A percentile compares a stretch with the other conserved stretches of the same genome.
Evolutionary conservation across 2,888 invertebrate genomes (phyloP).

Genomic region (Julus scandinavius): DNA sequence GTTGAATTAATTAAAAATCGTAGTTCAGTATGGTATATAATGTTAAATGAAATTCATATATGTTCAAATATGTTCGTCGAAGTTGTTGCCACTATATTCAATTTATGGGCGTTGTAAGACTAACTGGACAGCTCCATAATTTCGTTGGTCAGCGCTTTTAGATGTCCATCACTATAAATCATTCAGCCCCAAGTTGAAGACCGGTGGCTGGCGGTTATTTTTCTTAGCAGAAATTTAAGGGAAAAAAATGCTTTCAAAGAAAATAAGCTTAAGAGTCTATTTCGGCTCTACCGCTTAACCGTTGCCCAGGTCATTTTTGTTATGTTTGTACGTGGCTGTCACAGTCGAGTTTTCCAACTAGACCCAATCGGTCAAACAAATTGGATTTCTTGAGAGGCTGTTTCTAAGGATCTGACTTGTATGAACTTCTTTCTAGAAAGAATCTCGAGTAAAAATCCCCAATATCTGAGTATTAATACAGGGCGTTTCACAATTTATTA

Average conservation of each 20-base stretch:
- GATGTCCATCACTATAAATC: not conserved
- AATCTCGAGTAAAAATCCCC: no score
- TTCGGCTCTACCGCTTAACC: not conserved
- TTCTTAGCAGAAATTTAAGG: slow-evolving; percentile 33
- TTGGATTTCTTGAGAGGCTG: not conserved
- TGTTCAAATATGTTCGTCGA: no score
- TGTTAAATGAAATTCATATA: no score
- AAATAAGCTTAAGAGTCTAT: slow-evolving; percentile 10
- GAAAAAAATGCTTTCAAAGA: not conserved
- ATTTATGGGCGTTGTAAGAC: not conserved
- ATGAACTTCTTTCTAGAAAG: not conserved
- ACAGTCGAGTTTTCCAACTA: not conserved
- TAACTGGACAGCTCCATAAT: not conserved
- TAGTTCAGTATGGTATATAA: no score
- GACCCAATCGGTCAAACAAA: slow-evolving; percentile 33
- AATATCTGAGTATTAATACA: not conserved
- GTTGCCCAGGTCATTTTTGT: not conserved
- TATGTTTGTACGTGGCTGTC: not conserved
- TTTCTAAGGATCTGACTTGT: not conserved
- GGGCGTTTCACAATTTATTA: not conserved
- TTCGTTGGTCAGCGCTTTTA: not conserved
- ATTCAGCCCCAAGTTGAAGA: not conserved
- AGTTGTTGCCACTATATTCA: not conserved
- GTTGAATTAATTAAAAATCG: no score
- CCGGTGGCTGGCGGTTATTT: not conserved